Evolutionary conservation across 2,888 invertebrate genomes (phyloP), one percentile per base, ranked within the genome.

Genomic region (Anaspis maculata): DNA sequence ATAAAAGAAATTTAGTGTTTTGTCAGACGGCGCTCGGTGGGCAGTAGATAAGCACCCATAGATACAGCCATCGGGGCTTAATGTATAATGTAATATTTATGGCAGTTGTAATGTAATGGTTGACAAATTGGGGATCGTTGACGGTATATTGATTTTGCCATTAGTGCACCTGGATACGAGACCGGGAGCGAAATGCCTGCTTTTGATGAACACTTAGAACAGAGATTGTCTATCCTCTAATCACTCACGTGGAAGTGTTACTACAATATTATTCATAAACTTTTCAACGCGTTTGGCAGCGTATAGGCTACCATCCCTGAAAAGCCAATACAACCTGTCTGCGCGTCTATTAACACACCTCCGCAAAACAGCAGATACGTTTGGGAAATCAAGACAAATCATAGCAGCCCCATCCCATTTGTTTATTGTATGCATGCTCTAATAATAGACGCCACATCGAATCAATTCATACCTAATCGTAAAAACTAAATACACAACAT

Each of bases 51-150:
- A 43, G 43, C 43, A n/a, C 41, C 33, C 41, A 40, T 37, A 42
- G 43, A 43, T 46, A 41, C n/a, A 9, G 39, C 39, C 39, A 48
- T 42, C 42, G 37, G 39, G 39, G 42, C 43, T 45, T 45, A 48
- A 43, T 45, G 44, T 41, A 48, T 43, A 49, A 51, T 52, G 46
- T 49, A 53, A 51, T 52, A 55, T 55, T 53, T 53, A 55, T 52
- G 45, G 48, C 42, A 45, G 46, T 48, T 45, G 44, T 50, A 48
- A 49, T 51, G 49, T 51, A 50, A 49, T 47, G 49, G 51, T 50
- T 52, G 52, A 54, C 53, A 52, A 54, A 55, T 52, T 54, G 52
- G 45, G 45, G 45, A 49, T 48, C 49, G 52, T 49, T 48, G 46
- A 49, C 46, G 44, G 46, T 46, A 41, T 51, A 54, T 54, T 48